Base-by-base conservation (phyloP, 2,113 vertebrate species). In the Triplophysa dalaica region DNA sequence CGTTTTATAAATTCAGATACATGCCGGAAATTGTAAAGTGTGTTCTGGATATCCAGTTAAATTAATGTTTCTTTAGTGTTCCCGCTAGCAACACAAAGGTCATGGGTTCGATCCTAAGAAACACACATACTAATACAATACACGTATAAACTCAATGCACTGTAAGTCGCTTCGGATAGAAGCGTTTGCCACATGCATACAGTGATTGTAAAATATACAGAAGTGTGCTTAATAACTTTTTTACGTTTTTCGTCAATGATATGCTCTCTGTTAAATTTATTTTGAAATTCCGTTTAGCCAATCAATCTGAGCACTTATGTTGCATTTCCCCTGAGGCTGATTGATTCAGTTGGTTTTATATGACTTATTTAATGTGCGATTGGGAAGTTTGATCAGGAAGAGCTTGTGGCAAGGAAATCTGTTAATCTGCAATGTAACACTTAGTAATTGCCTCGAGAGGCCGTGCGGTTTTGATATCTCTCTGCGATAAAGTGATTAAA, bases 401-500 rank as follows among this genome's bases (percentile, higher is more conserved):
- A 69, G 81, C 81, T 78, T 22, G 75, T 74, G 78, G 81, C 84
- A 48, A 58, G 75, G 65, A 80, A 80, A 85, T 80, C 78, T 75
- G 62, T 63, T 85, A 83, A 83, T 85, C 81, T 78, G 75, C 58
- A 61, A 70, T 72, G 64, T 72, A 68, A 69, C 77, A 45, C 45
- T 67, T 81, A 79, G 79, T 80, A 89, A 89, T 87, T 87, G 88
- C 78, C 85, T 83, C 70, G 24, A 79, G 63, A 86, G 85, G 81
- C 81, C 63, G 13, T 79, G 73, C 58, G 61, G 75, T 85, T 85
- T 81, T 74, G 78, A 83, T 82, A 85, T 81, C 69, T 74, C 75
- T 68, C 79, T 83, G 78, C 83, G 45, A 85, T 87, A 82, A 81
- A 81, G 81, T 83, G 81, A 89, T 91, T 89, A 83, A 54, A 82